Evolutionary conservation across 2,888 invertebrate species (phyloP), one percentile per base, ranked within the genome.

Genomic region (Homarus gammarus): DNA sequence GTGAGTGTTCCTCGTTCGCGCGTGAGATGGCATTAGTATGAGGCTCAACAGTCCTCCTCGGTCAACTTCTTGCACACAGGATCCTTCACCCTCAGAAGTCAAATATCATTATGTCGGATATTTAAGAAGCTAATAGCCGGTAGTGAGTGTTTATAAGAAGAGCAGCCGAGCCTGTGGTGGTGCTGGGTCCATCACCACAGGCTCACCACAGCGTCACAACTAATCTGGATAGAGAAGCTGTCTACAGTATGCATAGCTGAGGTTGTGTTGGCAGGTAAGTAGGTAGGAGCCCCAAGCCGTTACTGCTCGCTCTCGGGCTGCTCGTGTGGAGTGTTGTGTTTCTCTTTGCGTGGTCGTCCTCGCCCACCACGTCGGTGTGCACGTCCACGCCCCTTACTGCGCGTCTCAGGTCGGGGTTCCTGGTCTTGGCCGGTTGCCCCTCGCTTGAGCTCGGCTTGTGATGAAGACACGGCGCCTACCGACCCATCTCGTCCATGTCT

Each of bases 271-370:
- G 33, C 31, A 31, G 31, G 22, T 68, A 68, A 36, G 33, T 31
- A 22, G 22, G 40, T 27, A 36, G 8, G 61, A n/a, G 44, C 5
- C 31, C 12, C 27, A 40, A 2, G 33, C 12, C 40, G 72, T 33
- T 86, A 86, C 79, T 82, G 82, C 75, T 83, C 87, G 40, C 78
- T 84, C 49, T 89, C 88, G 1, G 84, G 33, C n/a, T 33, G 36
- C 56, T 89, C 88, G 18, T 77, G 40, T 5, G 88, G 70, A 18
- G 44, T 18, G 68, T 64, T 83, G 86, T 84, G 78, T 56, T 89
- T 89, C 49, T 89, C 88, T 64, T 89, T 89, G 56, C 88, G 88
- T 15, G 84, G 77, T 15, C 88, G 77, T n/a, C 88, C 88, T 3
- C 88, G 73, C 31, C 88, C 88, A 1, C 83, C 88, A 18, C 88